These are phyloP conservation scores for Micrasema minimum DNA, from an alignment of 1,140 invertebrate species.

Conservation along the genomic window DNA sequence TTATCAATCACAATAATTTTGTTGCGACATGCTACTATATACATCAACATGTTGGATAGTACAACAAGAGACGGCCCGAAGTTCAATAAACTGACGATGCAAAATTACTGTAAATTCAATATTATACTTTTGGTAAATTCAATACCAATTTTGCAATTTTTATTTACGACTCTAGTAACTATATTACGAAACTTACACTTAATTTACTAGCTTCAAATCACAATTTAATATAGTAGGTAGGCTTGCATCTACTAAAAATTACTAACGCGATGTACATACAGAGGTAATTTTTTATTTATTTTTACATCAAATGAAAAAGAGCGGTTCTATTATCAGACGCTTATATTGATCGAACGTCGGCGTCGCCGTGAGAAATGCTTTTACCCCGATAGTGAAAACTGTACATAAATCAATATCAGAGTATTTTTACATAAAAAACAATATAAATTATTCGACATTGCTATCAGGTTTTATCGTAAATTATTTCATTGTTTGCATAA, in stretches of 20 bases:
- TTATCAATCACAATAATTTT: slow-evolving; percentile 19
- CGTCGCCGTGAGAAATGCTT: too few relatives aligned
- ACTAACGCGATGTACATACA: background rate
- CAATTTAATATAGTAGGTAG: background rate
- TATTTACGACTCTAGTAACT: background rate
- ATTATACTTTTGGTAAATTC: background rate
- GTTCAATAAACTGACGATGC: slow-evolving; percentile 19
- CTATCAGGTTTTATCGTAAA: background rate
- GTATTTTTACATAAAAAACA: background rate
- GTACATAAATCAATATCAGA: too few relatives aligned
- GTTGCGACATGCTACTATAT: slow-evolving; percentile 6
- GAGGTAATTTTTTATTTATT: too few relatives aligned
- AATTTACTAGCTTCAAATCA: background rate
- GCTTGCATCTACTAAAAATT: background rate
- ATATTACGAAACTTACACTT: background rate
- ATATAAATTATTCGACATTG: background rate
- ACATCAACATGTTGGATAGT: background rate
- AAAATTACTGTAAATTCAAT: background rate
- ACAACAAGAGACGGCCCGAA: background rate
- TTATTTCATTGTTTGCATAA: background rate
- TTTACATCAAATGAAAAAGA: too few relatives aligned
- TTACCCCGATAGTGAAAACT: too few relatives aligned
- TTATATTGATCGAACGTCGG: too few relatives aligned
- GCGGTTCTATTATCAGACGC: too few relatives aligned
- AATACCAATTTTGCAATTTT: background rate